Evolutionary conservation across 2,113 vertebrate species (phyloP).

Genomic region (Rhinogobius similis): DNA sequence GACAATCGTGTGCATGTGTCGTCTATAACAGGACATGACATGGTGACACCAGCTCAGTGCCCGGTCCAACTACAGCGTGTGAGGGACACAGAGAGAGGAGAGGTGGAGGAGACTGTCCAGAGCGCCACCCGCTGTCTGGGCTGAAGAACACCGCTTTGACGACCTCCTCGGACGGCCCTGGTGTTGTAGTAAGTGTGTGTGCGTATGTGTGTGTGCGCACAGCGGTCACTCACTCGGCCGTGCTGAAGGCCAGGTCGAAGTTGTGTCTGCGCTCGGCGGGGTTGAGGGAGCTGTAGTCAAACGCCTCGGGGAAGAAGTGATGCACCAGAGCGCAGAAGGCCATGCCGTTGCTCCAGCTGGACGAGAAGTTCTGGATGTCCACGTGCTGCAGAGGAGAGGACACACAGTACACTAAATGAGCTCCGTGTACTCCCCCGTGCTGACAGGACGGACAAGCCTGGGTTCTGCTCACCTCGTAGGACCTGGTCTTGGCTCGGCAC

Average conservation of each 20-base stretch:
- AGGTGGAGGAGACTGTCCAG: neutral
- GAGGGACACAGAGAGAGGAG: neutral
- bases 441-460: too few species aligned
- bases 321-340: conserved; percentile 97
- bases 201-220: neutral
- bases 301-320: conserved; percentile 96
- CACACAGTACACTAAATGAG: conserved; percentile 4
- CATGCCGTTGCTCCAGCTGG: conserved; percentile 98
- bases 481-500: conserved; percentile 95
- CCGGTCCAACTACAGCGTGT: neutral
- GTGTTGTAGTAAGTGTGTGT: too few species aligned
- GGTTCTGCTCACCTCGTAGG: conserved; percentile 85
- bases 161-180: neutral
- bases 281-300: conserved; percentile 89
- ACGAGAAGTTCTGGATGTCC: conserved; percentile 97
- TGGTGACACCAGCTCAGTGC: neutral
- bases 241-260: conserved; percentile 94
- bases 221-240: conserved; percentile 89
- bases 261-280: conserved; percentile 94
- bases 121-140: neutral
- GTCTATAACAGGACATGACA: neutral
- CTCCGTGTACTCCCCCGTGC: neutral
- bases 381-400: conserved; percentile 82
- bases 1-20: neutral
- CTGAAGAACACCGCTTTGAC: neutral